Evolutionary conservation across 1,140 invertebrate genomes (phyloP).

Genomic region (Eulimnadia texana): DNA sequence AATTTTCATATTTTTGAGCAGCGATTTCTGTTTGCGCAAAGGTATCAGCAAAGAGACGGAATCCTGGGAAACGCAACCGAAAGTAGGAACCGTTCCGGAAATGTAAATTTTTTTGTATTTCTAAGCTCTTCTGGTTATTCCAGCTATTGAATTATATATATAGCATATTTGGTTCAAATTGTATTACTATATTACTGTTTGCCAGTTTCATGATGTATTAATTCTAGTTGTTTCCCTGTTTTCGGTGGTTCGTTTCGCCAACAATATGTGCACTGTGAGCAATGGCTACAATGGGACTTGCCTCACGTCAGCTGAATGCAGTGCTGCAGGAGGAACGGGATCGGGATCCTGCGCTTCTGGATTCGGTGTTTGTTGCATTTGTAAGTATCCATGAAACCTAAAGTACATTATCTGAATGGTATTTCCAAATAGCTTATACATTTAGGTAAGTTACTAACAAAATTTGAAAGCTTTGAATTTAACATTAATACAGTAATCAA

Average conservation of each 20-base stretch:
- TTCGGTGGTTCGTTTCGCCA: conserved; percentile 9
- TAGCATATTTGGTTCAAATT: too few relatives aligned
- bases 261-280: conserved; percentile 3
- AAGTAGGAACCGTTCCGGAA: too few relatives aligned
- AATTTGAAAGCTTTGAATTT: conserved; percentile 19
- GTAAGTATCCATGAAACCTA: conserved; percentile 34
- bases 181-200: too few relatives aligned
- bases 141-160: too few relatives aligned
- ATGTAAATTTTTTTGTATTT: too few relatives aligned
- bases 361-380: conserved; percentile 55
- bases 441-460: conserved; percentile 21
- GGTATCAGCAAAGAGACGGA: too few relatives aligned
- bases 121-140: too few relatives aligned
- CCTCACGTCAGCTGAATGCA: conserved; percentile 40
- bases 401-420: neutral
- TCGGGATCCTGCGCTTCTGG: conserved; percentile 55
- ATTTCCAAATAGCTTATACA: neutral
- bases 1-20: too few relatives aligned
- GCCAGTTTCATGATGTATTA: too few relatives aligned
- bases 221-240: conserved; percentile 12
- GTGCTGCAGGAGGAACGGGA: conserved; percentile 38
- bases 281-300: conserved; percentile 19
- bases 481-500: neutral
- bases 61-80: too few relatives aligned
- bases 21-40: too few relatives aligned